Percentiles rank a stretch among this genome's conserved stretches.
phyloP scores from a whole-genome alignment of 2,888 invertebrate species.

The Steromphala cineraria region DNA sequence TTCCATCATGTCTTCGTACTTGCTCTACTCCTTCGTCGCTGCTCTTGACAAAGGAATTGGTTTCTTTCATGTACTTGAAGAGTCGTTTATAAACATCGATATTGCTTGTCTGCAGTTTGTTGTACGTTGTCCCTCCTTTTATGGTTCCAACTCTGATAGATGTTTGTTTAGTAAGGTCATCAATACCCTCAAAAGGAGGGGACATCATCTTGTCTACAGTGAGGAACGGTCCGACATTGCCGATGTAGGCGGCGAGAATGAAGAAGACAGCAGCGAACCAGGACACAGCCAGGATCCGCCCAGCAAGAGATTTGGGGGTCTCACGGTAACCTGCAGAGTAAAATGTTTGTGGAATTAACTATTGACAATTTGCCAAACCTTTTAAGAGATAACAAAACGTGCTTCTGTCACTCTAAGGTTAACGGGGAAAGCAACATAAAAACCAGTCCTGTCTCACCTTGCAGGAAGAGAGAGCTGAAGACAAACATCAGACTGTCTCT shows the following conservation, averaged over 20 bases:
- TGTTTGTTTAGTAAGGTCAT: neutral
- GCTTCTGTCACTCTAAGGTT: too few relatives aligned
- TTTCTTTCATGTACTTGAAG: slow-evolving; percentile 2
- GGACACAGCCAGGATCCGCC: slow-evolving; percentile 9
- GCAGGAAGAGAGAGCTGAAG: too few relatives aligned
- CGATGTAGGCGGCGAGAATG: slow-evolving; percentile 21
- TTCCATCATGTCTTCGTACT: slow-evolving; percentile 29
- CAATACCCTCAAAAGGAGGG: neutral
- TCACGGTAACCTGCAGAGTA: slow-evolving; percentile 26
- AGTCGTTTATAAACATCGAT: slow-evolving; percentile 16
- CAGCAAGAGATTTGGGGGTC: slow-evolving; percentile 27
- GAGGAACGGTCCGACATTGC: neutral
- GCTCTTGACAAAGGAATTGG: slow-evolving; percentile 25
- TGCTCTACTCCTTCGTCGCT: slow-evolving; percentile 29
- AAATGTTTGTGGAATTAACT: too few relatives aligned
- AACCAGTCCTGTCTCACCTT: too few relatives aligned
- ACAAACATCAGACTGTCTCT: too few relatives aligned
- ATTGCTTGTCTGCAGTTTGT: slow-evolving; percentile 1
- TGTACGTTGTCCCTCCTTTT: neutral
- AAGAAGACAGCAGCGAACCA: slow-evolving; percentile 29
- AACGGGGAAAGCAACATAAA: too few relatives aligned
- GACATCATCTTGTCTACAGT: too few relatives aligned
- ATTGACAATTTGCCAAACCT: too few relatives aligned
- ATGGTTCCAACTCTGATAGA: neutral
- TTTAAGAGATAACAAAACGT: too few relatives aligned